These are phyloP conservation scores for Clarias macrocephalus DNA, from an alignment of 2,113 vertebrate genomes.

Conservation along the genomic window DNA sequence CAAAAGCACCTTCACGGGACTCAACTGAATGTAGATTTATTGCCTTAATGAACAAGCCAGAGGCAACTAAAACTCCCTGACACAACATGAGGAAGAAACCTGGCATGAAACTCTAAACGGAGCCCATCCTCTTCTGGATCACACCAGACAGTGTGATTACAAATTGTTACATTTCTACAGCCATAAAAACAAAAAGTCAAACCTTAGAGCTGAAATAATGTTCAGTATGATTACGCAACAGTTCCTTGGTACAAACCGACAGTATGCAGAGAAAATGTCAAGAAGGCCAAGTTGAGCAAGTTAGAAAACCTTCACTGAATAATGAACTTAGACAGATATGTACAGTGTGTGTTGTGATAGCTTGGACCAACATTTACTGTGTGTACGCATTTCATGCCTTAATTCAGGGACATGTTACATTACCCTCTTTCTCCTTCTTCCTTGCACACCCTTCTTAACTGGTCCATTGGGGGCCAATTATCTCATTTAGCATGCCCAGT, in stretches of 20 bases:
- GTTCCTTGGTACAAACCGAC: too few species aligned
- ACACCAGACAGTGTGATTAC: neutral
- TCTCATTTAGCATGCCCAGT: slow-evolving; percentile 61
- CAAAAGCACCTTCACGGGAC: neutral
- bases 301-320: neutral
- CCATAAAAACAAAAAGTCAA: neutral
- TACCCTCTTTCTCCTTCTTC: slow-evolving; percentile 39
- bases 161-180: neutral
- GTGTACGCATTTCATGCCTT: neutral
- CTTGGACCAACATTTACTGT: neutral
- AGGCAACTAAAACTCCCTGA: neutral
- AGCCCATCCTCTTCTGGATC: neutral
- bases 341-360: neutral
- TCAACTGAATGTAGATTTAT: neutral
- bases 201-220: neutral
- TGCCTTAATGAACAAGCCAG: neutral
- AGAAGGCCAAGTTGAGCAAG: neutral
- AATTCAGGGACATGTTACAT: slow-evolving; percentile 20
- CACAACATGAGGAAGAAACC: neutral
- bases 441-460: slow-evolving; percentile 17
- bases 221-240: neutral
- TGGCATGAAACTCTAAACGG: neutral
- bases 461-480: slow-evolving; percentile 85
- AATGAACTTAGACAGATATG: neutral
- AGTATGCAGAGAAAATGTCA: too few species aligned